These are phyloP conservation scores for Pipistrellus pygmaeus DNA, from an alignment of 2,797 vertebrate species.

Conservation along the genomic window DNA sequence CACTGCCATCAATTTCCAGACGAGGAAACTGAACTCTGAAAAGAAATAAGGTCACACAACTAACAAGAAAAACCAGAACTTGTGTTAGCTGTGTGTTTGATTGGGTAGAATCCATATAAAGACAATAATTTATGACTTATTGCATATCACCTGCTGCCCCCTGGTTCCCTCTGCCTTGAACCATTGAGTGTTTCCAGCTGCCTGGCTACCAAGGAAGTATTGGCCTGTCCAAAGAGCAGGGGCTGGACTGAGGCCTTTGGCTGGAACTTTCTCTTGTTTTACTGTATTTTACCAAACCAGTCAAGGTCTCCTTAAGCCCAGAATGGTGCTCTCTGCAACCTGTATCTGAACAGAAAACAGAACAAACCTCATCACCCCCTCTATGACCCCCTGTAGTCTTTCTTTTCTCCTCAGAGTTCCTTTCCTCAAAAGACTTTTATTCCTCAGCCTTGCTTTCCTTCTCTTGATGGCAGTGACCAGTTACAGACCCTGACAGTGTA, in stretches of 20 bases:
- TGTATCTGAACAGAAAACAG: conserved; percentile 54
- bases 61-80: conserved; percentile 13
- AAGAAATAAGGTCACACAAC: not conserved
- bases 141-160: not conserved
- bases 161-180: not conserved
- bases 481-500: not conserved
- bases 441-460: not conserved
- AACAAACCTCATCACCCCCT: not conserved
- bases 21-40: not conserved
- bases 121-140: not conserved
- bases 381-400: not conserved
- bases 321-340: not conserved
- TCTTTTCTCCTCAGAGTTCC: not conserved
- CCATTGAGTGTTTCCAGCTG: not conserved
- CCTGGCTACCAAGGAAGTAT: not conserved
- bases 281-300: not conserved
- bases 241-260: not conserved
- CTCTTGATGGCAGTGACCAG: not conserved
- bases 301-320: not conserved
- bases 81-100: not conserved
- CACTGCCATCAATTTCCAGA: not conserved
- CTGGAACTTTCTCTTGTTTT: not conserved
- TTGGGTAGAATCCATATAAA: not conserved
- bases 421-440: not conserved
- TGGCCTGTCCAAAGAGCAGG: not conserved